phyloP scores from a whole-genome alignment of 2,888 invertebrate species.

The Gandaritis pyraliata region DNA sequence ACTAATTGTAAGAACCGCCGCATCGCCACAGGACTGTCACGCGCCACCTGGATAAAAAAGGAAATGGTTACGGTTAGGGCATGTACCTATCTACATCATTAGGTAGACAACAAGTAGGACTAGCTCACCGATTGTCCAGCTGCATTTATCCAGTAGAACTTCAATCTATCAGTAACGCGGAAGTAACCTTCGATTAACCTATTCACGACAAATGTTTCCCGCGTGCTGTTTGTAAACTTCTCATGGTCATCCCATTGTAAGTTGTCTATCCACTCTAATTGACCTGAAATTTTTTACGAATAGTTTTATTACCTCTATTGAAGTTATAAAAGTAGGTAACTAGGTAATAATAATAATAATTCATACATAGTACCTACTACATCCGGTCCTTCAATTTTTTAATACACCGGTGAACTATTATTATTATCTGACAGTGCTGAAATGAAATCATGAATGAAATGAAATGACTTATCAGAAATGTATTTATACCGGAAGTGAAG shows the following conservation, averaged over 20 bases:
- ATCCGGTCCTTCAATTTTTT: too few species aligned
- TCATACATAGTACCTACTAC: too few species aligned
- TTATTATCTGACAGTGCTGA: too few species aligned
- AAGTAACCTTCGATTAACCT: conserved; percentile 88
- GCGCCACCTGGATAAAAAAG: conserved; percentile 77
- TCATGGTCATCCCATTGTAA: conserved; percentile 86
- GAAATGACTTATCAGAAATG: too few species aligned
- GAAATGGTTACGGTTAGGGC: background rate
- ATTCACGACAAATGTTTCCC: conserved; percentile 83
- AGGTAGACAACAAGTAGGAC: background rate
- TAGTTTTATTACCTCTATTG: background rate
- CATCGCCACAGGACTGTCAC: conserved; percentile 88
- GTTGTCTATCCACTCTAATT: conserved; percentile 89
- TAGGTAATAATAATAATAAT: too few species aligned
- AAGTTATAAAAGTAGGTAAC: too few species aligned
- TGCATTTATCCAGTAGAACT: conserved; percentile 90
- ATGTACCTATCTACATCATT: background rate
- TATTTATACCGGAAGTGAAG: too few species aligned
- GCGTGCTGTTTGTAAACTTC: conserved; percentile 81
- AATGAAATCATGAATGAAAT: too few species aligned
- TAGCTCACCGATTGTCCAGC: conserved; percentile 90
- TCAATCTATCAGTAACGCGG: conserved; percentile 86
- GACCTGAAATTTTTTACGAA: conserved; percentile 76
- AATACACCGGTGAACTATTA: too few species aligned
- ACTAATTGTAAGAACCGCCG: conserved; percentile 82